Conservation (phyloP, 2,797 vertebrate genomes). For the Muraenolepis orangiensis region DNA sequence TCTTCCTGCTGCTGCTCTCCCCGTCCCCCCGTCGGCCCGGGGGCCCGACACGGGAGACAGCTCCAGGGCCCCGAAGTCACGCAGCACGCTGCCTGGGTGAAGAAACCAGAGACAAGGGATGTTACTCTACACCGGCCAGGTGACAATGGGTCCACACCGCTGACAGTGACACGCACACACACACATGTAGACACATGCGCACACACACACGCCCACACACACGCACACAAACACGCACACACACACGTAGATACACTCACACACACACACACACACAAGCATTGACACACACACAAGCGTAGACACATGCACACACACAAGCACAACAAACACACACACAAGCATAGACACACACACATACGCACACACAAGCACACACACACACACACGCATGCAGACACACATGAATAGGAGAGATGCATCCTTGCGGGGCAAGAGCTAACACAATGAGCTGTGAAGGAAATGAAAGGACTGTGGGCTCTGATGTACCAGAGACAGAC, state of each 20-base stretch:
- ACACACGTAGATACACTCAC: too few species aligned
- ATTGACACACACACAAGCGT: neutral
- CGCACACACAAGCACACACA: neutral
- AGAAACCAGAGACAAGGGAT: conserved; percentile 68
- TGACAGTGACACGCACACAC: conserved; percentile 8
- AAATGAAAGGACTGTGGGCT: too few species aligned
- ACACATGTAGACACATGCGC: conserved; percentile 4
- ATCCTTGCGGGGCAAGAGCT: neutral
- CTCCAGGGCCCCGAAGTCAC: conserved; percentile 77
- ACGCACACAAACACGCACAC: conserved; percentile 2
- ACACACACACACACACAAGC: neutral
- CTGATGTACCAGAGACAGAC: too few species aligned
- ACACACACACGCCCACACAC: neutral
- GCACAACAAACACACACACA: neutral
- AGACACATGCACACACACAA: neutral
- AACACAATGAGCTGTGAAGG: neutral
- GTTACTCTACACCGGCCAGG: conserved; percentile 52
- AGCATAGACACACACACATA: neutral
- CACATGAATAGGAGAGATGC: neutral
- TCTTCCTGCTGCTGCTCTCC: conserved; percentile 30
- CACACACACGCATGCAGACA: conserved; percentile 10
- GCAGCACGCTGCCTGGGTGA: conserved; percentile 76
- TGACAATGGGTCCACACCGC: neutral
- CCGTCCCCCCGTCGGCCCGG: conserved; percentile 26
- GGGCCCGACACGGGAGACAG: conserved; percentile 51